These are phyloP conservation scores for Pogonocichla stellata DNA, from an alignment of 2,113 vertebrate genomes.

Conservation along the genomic window DNA sequence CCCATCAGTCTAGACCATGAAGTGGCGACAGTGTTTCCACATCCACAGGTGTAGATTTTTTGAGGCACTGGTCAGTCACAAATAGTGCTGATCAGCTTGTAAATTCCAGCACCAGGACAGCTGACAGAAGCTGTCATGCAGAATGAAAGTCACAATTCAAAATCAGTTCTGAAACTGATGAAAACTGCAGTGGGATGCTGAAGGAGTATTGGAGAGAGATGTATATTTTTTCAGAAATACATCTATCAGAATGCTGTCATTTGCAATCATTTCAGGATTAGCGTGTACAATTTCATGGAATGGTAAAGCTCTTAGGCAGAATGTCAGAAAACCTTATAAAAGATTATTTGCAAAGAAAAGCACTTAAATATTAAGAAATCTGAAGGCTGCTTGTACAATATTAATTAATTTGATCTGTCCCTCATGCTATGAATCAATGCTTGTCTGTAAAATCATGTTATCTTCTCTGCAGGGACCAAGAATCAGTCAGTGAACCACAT, in stretches of 20 bases:
- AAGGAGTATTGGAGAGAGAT: not conserved
- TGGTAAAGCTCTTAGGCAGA: not conserved
- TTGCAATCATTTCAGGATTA: not conserved
- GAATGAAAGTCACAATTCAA: not conserved
- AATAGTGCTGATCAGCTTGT: not conserved
- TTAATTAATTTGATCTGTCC: not conserved
- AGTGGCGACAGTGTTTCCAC: not conserved
- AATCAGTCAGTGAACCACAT: not conserved
- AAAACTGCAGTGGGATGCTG: not conserved
- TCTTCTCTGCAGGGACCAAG: not conserved
- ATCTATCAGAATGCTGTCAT: not conserved
- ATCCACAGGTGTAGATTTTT: not conserved
- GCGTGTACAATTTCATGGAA: rapidly evolving
- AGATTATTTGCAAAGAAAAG: not conserved
- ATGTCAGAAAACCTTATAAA: not conserved
- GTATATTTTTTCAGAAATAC: not conserved
- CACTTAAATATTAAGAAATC: not conserved
- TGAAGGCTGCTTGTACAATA: not conserved
- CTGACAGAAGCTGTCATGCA: not conserved
- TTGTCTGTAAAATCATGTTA: not conserved
- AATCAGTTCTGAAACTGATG: not conserved
- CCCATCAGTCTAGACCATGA: not conserved
- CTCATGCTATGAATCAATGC: not conserved
- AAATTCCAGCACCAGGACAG: not conserved
- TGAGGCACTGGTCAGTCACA: not conserved